Evolutionary conservation across 2,797 vertebrate genomes (phyloP).

Genomic region (Lycodopsis pacificus): DNA sequence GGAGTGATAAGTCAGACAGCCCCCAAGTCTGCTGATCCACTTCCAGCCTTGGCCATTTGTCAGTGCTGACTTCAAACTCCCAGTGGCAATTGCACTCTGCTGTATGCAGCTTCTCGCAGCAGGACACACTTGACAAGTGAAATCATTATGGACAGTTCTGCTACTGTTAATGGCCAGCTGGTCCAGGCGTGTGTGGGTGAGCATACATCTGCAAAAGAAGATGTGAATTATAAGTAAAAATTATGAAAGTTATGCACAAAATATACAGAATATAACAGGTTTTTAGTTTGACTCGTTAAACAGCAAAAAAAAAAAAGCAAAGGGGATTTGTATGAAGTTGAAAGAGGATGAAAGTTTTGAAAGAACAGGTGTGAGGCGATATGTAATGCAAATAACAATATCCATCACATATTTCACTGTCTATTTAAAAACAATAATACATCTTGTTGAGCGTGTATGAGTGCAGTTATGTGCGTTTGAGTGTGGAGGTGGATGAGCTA

Average conservation of each 20-base stretch:
- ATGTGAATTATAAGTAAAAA: conserved; percentile 52
- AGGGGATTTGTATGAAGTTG: not conserved
- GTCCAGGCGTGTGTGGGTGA: conserved; percentile 31
- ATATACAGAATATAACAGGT: not conserved
- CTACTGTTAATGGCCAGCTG: conserved; percentile 62
- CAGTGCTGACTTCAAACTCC: conserved; percentile 78
- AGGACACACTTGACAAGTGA: conserved; percentile 72
- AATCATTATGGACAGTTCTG: conserved; percentile 70
- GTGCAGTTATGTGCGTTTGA: not conserved
- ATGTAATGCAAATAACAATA: not conserved
- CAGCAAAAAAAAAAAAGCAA: not conserved
- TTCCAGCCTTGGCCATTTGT: conserved; percentile 77
- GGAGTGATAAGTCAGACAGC: conserved; percentile 79
- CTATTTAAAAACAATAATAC: not conserved
- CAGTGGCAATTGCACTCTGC: conserved; percentile 69
- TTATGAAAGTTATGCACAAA: conserved; percentile 40
- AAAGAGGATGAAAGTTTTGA: not conserved
- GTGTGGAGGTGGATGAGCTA: conserved; percentile 6
- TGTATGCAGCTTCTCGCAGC: conserved; percentile 51
- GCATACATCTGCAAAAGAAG: conserved; percentile 17
- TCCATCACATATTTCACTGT: not conserved
- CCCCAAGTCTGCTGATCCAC: conserved; percentile 76
- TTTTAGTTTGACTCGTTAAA: conserved; percentile 14
- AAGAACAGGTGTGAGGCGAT: not conserved
- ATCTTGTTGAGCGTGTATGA: not conserved